A percentile compares a stretch with the other conserved stretches of the same genome.
These are phyloP conservation scores for Drosophila bocqueti DNA, from an alignment of 1,140 invertebrate species.

Conservation along the genomic window DNA sequence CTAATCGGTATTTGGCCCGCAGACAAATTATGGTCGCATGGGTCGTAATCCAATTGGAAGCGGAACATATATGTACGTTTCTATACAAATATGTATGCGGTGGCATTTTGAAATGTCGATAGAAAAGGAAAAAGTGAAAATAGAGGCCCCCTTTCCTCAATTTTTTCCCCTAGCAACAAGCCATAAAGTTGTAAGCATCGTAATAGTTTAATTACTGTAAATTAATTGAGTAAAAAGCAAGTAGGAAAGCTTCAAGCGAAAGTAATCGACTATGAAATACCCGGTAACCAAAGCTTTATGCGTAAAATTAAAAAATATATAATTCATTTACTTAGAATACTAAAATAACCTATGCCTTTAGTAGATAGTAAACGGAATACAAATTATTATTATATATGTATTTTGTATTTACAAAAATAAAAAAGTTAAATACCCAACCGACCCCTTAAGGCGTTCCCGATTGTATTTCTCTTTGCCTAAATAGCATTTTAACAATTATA, in stretches of 20 bases:
- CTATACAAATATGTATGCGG: not conserved
- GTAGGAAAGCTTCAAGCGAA: not conserved
- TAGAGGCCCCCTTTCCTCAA: constrained; percentile 1
- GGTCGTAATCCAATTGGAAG: constrained; percentile 44
- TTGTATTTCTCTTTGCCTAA: constrained; percentile 13
- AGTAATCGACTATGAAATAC: not conserved
- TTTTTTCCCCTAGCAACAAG: not conserved
- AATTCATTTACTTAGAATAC: not conserved
- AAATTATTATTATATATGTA: too few relatives aligned
- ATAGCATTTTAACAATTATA: constrained; percentile 16
- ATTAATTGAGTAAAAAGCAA: constrained; percentile 28
- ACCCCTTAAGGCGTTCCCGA: not conserved
- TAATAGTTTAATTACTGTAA: constrained; percentile 62
- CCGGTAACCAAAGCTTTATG: not conserved
- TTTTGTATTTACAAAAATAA: too few relatives aligned
- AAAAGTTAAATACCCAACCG: not conserved
- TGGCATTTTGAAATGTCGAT: constrained; percentile 23
- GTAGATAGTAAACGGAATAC: too few relatives aligned
- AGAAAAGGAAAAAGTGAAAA: constrained; percentile 6
- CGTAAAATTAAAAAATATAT: not conserved
- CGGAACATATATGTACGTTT: constrained; percentile 23
- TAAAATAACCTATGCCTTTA: not conserved
- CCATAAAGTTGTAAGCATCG: constrained; percentile 21
- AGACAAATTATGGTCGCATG: constrained; percentile 25
- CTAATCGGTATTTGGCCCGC: constrained; percentile 37